A percentile compares a stretch with the other conserved stretches of the same genome.
Conservation (phyloP, 2,888 invertebrate species). For the Silvanus unidentatus region DNA sequence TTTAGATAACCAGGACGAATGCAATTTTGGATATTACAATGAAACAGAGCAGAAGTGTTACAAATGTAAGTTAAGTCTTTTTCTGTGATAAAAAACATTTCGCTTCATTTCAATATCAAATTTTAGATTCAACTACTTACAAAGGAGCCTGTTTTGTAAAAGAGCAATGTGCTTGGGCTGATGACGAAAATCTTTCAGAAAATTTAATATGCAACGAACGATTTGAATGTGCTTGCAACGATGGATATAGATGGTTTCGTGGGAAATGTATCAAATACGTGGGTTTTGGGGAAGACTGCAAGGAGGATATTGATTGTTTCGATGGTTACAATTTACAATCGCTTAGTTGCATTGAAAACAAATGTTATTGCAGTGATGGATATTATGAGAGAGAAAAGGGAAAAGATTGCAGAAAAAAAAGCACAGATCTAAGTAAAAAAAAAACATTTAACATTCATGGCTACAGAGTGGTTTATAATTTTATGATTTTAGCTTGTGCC, state of each 20-base stretch:
- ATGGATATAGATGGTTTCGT: slow-evolving; percentile 16
- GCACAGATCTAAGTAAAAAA: slow-evolving; percentile 3
- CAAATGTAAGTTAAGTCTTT: too few species aligned
- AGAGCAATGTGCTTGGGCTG: slow-evolving; percentile 19
- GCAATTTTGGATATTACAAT: too few species aligned
- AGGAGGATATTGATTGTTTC: slow-evolving; percentile 20
- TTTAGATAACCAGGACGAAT: too few species aligned
- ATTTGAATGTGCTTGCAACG: slow-evolving; percentile 16
- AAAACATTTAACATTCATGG: background rate
- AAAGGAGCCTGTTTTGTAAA: slow-evolving; percentile 17
- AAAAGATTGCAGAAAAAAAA: slow-evolving; percentile 20
- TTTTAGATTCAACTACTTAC: slow-evolving; percentile 12
- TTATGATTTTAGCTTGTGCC: slow-evolving; percentile 5
- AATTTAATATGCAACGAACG: slow-evolving; percentile 11
- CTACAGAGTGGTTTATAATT: too few species aligned
- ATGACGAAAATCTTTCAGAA: slow-evolving; percentile 11
- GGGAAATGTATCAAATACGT: slow-evolving; percentile 15
- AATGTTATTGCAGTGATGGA: slow-evolving; percentile 21
- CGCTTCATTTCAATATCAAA: too few species aligned
- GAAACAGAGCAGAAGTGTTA: too few species aligned
- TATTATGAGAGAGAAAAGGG: slow-evolving; percentile 20
- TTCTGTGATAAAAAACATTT: too few species aligned
- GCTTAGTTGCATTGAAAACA: slow-evolving; percentile 13
- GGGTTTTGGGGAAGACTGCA: slow-evolving; percentile 14
- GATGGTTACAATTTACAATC: slow-evolving; percentile 21